Percentiles rank a stretch among this genome's conserved stretches.
These are phyloP conservation scores for Malurus splendens DNA, from an alignment of 2,797 vertebrate species.

Conservation along the genomic window DNA sequence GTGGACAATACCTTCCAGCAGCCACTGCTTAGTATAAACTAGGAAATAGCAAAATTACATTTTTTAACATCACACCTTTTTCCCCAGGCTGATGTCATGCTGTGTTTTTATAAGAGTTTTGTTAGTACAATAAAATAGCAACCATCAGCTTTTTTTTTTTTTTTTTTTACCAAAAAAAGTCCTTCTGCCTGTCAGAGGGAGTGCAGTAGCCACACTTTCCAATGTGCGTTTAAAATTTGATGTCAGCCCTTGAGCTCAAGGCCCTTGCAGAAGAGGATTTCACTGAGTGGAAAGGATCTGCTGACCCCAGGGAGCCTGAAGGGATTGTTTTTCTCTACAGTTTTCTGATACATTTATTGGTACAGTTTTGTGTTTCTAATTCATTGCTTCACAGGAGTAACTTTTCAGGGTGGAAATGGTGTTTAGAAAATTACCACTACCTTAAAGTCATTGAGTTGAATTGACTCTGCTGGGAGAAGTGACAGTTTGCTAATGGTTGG, in stretches of 20 bases:
- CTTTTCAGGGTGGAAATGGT: background rate
- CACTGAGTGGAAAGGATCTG: background rate
- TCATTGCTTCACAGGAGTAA: background rate
- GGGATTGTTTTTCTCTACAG: background rate
- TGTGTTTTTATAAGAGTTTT: background rate
- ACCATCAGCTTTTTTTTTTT: background rate
- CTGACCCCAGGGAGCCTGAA: background rate
- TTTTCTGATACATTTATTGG: background rate
- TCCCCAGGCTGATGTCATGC: accelerated
- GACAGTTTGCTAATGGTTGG: background rate
- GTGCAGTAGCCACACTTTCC: background rate
- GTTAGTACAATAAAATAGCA: background rate
- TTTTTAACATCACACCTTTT: background rate
- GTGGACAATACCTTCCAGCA: background rate
- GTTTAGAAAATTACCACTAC: background rate
- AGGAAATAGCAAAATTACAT: background rate
- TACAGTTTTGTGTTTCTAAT: background rate
- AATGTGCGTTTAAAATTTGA: background rate
- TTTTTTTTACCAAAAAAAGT: background rate
- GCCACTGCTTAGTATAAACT: background rate
- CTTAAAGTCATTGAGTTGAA: background rate
- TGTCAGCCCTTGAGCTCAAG: background rate
- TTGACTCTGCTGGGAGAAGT: background rate
- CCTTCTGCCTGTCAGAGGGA: background rate
- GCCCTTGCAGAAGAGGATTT: background rate